Base-by-base conservation (phyloP, 2,888 invertebrate species). In the Erebia aethiops region DNA sequence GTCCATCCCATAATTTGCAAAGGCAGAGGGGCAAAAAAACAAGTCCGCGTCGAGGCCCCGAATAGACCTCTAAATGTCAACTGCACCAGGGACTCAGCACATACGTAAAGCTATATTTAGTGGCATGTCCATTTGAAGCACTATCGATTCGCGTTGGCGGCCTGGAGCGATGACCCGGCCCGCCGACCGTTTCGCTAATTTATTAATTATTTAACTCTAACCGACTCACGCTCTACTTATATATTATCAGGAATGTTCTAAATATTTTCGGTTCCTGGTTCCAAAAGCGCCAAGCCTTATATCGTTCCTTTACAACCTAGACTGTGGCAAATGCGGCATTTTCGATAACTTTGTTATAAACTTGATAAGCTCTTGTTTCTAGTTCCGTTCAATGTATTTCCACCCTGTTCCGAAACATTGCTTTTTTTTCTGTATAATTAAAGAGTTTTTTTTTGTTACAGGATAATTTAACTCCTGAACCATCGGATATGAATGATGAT, bases 391-490 rank as follows among this genome's bases (percentile, higher is more conserved):
- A 7, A 8, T 8, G 51, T 51, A 51, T 9, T 43, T 43, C 43
- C 43, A 43, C 11, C 10, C 51, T 4, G n/a, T 51, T 51, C n/a
- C 51, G 13, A 51, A 7, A 51, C 51, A 51, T n/a, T n/a, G 13
- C 8, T 11, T 56, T 56, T 21, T 21, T 56, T 4, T 18, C 5
- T 2, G 5, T 56, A 21, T 56, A 13, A 4, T 13, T 16, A 21
- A 57, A 57, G 1, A 9, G n/a, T 11, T 62, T 21, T 7, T 62
- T 49, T 21, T 62, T 91, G 88, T 96, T 96, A 10, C 95, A 96
- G 96, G 96, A 96, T 82, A 96, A 95, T 80, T 88, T 96, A 77
- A 95, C 96, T 51, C 95, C 96, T 43, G 96, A 96, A 81, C 95
- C 96, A 10, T 91, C 94, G 4, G 96, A 96, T 79, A 95, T 95